Evolutionary conservation across 1,140 invertebrate species (phyloP).

Genomic region (Nasonia giraulti): DNA sequence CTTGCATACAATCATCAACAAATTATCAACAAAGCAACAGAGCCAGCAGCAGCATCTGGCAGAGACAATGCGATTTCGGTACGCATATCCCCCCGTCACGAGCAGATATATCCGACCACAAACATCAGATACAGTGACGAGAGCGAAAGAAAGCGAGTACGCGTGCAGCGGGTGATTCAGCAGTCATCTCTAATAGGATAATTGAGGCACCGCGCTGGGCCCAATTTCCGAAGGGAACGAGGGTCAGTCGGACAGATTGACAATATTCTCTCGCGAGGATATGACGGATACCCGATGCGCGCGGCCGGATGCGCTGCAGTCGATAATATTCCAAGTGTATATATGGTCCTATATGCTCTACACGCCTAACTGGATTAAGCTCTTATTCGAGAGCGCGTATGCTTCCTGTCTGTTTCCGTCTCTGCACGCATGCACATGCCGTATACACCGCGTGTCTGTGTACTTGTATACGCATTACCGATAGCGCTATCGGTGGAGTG

Average conservation of each 20-base stretch:
- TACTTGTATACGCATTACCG: neutral
- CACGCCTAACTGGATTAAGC: neutral
- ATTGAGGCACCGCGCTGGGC: constrained; percentile 7
- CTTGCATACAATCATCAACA: no score
- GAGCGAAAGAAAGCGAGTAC: neutral
- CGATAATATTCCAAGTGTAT: constrained; percentile 5
- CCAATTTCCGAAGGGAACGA: constrained; percentile 28
- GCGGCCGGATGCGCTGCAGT: neutral
- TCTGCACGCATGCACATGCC: neutral
- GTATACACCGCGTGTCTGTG: no score
- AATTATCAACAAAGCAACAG: no score
- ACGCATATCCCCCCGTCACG: neutral
- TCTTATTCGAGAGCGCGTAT: neutral
- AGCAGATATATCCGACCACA: no score
- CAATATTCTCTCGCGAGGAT: neutral
- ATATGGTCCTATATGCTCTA: neutral
- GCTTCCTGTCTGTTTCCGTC: neutral
- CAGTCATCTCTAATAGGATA: constrained; percentile 31
- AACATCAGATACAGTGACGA: neutral
- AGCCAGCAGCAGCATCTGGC: no score
- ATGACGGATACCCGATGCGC: neutral
- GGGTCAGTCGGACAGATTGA: constrained; percentile 19
- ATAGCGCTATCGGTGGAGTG: neutral
- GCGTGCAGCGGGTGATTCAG: neutral
- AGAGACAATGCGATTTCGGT: no score